These are phyloP conservation scores for Panthera leo DNA, from an alignment of 2,113 vertebrate species.

Conservation along the genomic window DNA sequence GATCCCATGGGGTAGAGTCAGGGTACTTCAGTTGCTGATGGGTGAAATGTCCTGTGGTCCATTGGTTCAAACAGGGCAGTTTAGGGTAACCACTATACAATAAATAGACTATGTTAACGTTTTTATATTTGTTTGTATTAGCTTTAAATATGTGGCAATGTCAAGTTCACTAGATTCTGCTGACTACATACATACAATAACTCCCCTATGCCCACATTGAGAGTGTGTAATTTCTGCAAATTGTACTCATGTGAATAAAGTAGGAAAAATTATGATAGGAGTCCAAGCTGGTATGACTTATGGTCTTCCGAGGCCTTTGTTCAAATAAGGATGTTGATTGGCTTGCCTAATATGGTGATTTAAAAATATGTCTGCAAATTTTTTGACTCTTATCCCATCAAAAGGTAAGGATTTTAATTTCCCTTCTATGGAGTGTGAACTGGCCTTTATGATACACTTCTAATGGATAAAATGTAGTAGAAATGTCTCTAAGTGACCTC, in stretches of 20 bases:
- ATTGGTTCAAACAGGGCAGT: not conserved
- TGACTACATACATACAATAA: not conserved
- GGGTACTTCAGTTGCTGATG: not conserved
- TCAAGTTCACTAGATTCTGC: not conserved
- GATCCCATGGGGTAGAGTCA: not conserved
- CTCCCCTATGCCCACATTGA: not conserved
- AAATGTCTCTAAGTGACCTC: not conserved
- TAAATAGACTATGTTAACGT: not conserved
- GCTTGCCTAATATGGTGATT: not conserved
- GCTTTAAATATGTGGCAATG: slow-evolving; percentile 9
- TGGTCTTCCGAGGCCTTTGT: not conserved
- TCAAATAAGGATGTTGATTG: not conserved
- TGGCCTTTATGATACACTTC: not conserved
- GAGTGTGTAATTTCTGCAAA: not conserved
- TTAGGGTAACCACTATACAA: not conserved
- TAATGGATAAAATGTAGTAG: not conserved
- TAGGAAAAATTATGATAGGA: not conserved
- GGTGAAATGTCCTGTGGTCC: not conserved
- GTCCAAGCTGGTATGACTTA: not conserved
- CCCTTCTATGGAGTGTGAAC: not conserved
- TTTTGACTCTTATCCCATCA: not conserved
- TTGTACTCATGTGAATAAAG: not conserved
- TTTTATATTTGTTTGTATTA: not conserved
- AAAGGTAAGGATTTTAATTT: not conserved
- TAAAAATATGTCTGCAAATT: not conserved